Conservation (phyloP, 1,140 invertebrate genomes). For the Temnothorax curvispinosus region DNA sequence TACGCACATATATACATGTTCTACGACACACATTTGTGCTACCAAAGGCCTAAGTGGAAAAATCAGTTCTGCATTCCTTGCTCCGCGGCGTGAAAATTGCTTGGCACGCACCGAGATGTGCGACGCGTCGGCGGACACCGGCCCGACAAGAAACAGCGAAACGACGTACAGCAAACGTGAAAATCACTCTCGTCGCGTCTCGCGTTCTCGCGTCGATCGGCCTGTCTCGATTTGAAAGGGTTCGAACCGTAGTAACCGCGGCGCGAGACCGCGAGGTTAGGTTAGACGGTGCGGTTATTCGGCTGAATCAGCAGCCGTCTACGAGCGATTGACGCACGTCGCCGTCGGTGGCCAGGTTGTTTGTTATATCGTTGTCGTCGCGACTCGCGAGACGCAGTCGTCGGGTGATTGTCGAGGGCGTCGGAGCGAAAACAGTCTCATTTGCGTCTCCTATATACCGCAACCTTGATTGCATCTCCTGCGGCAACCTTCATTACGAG, state of each 20-base stretch:
- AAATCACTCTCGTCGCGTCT: too few relatives aligned
- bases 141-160: neutral
- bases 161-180: neutral
- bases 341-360: neutral
- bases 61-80: neutral
- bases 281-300: neutral
- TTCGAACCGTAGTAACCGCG: neutral
- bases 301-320: neutral
- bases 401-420: neutral
- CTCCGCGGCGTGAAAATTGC: neutral
- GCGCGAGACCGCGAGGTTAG: neutral
- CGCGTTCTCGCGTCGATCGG: neutral
- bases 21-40: neutral
- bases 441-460: too few relatives aligned
- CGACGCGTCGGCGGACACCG: neutral
- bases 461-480: neutral
- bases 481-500: neutral
- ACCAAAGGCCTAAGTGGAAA: neutral
- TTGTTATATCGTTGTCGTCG: too few relatives aligned
- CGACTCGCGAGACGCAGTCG: neutral
- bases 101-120: neutral
- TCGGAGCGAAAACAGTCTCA: neutral
- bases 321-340: neutral
- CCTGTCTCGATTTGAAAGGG: neutral
- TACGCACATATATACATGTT: neutral